These are phyloP conservation scores for Antrozous pallidus DNA, from an alignment of 2,797 vertebrate genomes.

Conservation along the genomic window DNA sequence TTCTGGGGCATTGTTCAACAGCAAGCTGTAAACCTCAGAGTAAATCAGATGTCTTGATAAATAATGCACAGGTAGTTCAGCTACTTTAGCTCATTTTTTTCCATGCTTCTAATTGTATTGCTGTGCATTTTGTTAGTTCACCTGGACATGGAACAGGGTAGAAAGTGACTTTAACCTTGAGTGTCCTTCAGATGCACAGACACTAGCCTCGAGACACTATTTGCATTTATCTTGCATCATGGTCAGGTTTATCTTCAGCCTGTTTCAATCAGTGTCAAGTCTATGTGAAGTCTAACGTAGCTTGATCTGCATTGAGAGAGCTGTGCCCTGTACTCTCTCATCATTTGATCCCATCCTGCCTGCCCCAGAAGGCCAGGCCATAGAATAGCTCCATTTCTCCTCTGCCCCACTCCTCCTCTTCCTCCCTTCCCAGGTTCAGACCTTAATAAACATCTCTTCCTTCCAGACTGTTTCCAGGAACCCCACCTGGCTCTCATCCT, in stretches of 20 bases:
- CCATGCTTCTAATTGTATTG: not conserved
- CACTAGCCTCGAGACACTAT: rapidly evolving
- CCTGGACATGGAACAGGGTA: rapidly evolving
- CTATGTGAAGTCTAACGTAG: not conserved
- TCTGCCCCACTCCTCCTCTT: rapidly evolving
- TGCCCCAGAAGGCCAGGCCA: not conserved
- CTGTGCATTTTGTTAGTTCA: not conserved
- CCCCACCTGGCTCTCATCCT: not conserved
- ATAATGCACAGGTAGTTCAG: not conserved
- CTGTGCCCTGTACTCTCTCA: not conserved
- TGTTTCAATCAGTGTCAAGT: not conserved
- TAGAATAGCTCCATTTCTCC: not conserved
- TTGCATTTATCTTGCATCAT: rapidly evolving
- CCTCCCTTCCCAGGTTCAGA: too few species aligned
- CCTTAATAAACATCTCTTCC: not conserved
- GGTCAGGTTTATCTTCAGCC: not conserved
- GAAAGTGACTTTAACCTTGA: not conserved
- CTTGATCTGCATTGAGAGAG: not conserved
- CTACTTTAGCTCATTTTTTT: not conserved
- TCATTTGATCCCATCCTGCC: rapidly evolving
- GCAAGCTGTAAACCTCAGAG: not conserved
- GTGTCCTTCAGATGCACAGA: not conserved
- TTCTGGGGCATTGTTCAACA: rapidly evolving
- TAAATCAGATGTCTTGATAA: not conserved
- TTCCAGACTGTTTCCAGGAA: too few species aligned